A percentile compares a stretch with the other conserved stretches of the same genome.
Evolutionary conservation across 2,113 vertebrate genomes (phyloP).

Genomic region (Mustelus asterias): DNA sequence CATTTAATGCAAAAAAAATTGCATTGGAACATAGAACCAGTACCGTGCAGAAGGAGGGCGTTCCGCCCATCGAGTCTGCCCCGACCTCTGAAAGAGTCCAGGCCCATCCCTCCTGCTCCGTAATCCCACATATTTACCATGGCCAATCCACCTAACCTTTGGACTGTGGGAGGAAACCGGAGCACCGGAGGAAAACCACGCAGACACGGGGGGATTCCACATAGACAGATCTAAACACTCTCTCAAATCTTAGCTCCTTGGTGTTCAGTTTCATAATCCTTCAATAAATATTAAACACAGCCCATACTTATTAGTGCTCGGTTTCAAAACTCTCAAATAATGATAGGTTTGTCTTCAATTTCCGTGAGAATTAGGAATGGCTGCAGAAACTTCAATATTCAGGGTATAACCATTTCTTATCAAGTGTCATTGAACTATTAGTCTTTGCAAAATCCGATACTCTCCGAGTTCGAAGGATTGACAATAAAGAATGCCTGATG

Average conservation of each 20-base stretch:
- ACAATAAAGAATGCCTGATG: slow-evolving; percentile 38
- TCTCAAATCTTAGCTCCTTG: too few species aligned
- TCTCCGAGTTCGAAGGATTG: background rate
- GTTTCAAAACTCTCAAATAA: slow-evolving; percentile 15
- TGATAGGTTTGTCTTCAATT: background rate
- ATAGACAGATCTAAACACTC: too few species aligned
- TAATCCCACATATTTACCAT: too few species aligned
- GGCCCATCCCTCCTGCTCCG: too few species aligned
- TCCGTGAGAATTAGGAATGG: background rate
- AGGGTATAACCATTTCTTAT: background rate
- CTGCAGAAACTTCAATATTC: background rate
- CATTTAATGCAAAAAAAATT: background rate
- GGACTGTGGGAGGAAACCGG: too few species aligned
- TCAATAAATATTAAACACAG: background rate
- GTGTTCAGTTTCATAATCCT: background rate
- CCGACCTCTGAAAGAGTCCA: too few species aligned
- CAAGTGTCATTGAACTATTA: background rate
- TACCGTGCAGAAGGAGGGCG: too few species aligned
- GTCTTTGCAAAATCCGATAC: slow-evolving; percentile 2
- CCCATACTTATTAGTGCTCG: background rate
- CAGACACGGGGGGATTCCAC: too few species aligned
- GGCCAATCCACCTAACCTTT: too few species aligned
- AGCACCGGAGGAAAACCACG: too few species aligned
- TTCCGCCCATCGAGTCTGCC: too few species aligned
- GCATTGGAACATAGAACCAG: background rate